phyloP scores from a whole-genome alignment of 2,113 vertebrate genomes.

The Myiozetetes cayanensis region DNA sequence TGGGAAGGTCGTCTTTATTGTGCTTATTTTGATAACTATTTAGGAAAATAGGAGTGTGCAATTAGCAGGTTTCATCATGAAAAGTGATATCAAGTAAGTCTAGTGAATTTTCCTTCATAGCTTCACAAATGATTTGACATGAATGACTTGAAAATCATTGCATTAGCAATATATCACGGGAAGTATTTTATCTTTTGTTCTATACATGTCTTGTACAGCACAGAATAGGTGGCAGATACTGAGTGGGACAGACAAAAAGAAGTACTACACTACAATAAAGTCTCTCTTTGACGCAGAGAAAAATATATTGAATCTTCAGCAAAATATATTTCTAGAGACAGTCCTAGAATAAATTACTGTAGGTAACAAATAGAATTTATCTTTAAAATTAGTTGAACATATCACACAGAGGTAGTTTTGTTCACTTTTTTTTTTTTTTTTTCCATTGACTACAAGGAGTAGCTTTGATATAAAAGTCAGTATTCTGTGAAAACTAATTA shows the following conservation, averaged over 20 bases:
- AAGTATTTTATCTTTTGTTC: neutral
- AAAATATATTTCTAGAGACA: conserved; percentile 33
- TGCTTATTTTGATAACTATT: neutral
- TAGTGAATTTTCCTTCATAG: conserved; percentile 24
- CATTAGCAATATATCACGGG: neutral
- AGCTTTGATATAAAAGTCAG: conserved; percentile 66
- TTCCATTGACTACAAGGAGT: conserved; percentile 31
- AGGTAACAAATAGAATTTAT: conserved; percentile 60
- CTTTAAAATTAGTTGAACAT: conserved; percentile 64
- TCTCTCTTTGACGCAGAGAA: neutral
- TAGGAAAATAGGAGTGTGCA: neutral
- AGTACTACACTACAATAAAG: neutral
- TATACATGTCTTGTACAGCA: neutral
- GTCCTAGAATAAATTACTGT: conserved; percentile 56
- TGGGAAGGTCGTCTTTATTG: neutral
- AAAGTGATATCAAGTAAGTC: neutral
- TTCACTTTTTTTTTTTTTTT: conserved; percentile 35
- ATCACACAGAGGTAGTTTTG: conserved; percentile 29
- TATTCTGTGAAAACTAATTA: conserved; percentile 73
- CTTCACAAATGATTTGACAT: conserved; percentile 16
- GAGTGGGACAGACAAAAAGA: neutral
- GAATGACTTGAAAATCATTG: neutral
- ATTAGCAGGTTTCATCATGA: neutral
- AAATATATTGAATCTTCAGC: neutral
- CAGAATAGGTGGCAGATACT: neutral